Evolutionary conservation across 2,888 invertebrate species (phyloP).

Genomic region (Mantis religiosa): DNA sequence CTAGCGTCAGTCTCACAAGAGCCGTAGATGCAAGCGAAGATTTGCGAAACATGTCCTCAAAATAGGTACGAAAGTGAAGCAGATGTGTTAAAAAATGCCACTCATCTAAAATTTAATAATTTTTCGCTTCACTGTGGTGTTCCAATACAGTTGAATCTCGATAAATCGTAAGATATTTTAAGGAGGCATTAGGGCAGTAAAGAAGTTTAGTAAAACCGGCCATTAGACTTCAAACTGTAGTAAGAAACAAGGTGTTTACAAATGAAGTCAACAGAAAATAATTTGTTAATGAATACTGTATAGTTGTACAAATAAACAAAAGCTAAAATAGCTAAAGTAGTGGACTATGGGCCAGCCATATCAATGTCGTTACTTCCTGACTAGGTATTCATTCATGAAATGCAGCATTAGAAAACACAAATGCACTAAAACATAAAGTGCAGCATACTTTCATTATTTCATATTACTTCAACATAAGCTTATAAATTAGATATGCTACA

Average conservation of each 20-base stretch:
- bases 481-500: neutral
- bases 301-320: neutral
- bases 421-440: neutral
- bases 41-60: no score
- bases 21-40: no score
- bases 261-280: neutral
- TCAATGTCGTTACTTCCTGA: neutral
- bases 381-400: neutral
- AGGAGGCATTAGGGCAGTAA: no score
- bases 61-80: no score
- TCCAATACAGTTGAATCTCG: no score
- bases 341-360: neutral
- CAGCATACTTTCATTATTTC: neutral
- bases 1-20: no score
- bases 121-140: no score
- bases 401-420: neutral
- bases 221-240: neutral
- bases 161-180: no score
- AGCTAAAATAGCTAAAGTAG: neutral
- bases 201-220: no score
- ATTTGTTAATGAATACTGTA: neutral
- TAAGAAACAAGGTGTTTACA: neutral
- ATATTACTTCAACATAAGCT: neutral
- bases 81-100: no score
- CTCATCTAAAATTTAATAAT: no score